phyloP scores from a whole-genome alignment of 2,888 invertebrate species.

The Sphaerophoria taeniata region DNA sequence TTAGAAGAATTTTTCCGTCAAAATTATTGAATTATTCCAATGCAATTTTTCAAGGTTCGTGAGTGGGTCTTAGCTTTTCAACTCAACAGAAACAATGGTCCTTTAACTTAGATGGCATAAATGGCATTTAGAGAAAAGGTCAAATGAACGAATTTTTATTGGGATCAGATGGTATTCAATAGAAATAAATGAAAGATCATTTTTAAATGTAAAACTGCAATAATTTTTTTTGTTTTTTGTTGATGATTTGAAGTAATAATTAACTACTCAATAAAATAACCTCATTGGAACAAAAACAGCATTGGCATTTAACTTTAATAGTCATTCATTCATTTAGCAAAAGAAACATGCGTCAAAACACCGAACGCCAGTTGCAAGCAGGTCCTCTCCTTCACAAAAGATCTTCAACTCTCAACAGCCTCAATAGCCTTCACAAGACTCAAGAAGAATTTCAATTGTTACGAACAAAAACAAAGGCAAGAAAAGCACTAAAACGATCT shows the following conservation, averaged over 20 bases:
- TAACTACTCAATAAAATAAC: neutral
- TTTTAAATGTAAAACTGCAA: neutral
- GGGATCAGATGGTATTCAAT: too few species aligned
- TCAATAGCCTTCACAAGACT: conserved; percentile 31
- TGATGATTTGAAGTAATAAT: neutral
- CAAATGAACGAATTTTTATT: too few species aligned
- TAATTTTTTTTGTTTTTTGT: neutral
- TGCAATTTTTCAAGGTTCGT: too few species aligned
- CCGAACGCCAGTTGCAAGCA: conserved; percentile 26
- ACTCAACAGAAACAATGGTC: too few species aligned
- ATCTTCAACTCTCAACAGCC: conserved; percentile 20
- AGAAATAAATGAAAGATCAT: neutral
- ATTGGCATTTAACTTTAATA: conserved; percentile 23
- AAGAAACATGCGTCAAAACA: conserved; percentile 46
- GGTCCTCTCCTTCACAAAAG: conserved; percentile 17
- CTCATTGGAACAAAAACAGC: neutral
- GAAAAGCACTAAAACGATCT: conserved; percentile 42
- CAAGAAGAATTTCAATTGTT: conserved; percentile 63
- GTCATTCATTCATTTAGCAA: conserved; percentile 1
- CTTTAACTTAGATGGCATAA: too few species aligned
- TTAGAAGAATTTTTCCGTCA: too few species aligned
- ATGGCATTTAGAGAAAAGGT: too few species aligned
- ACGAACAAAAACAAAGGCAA: neutral
- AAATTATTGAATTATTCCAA: too few species aligned
- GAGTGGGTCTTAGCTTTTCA: too few species aligned